Evolutionary conservation across 1,140 invertebrate genomes (phyloP), one percentile per base, ranked within the genome.

Genomic region (Holcopasites calliopsidis): DNA sequence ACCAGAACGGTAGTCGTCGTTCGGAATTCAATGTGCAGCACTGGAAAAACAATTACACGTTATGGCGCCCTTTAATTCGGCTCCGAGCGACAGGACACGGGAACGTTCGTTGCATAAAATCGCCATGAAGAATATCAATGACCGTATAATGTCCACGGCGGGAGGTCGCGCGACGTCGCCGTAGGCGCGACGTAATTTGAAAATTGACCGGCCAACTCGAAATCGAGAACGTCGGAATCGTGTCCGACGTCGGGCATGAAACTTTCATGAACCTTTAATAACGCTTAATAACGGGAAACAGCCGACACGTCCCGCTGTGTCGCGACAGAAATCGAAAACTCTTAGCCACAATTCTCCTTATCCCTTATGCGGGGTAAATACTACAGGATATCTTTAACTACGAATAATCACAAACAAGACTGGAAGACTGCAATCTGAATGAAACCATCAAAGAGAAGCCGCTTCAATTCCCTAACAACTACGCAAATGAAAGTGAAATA

Each of bases 41-140:
- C 69, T 69, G 75, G n/a, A 83, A 82, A 87, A 87, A 87, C 86
- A 87, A 87, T 87, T 87, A 86, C 74, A 73, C 74, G 74, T 68
- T 74, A 54, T 72, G 60, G 52, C 60, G 35, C n/a, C 66, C 60
- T 70, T 77, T 79, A 72, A 77, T 54, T 57, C 38, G 52, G 8
- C 44, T 21, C 5, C 33, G 18, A 23, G 18, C 11, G 38, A 21
- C 40, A 28, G 38, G 58, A 80, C 57, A 79, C 54, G 77, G 69
- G 61, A 71, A 62, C 52, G 66, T 44, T 55, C 68, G 69, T 50
- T 42, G 82, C 68, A 87, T 88, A 87, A 87, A 84, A 87, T 87
- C 57, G 75, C 71, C 76, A 79, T 86, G 83, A 84, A 77, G 79
- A 77, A 77, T 78, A 84, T 85, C 86, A 86, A 88, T 76, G 84